Conservation (phyloP, 2,113 vertebrate genomes). For the Gadus chalcogrammus region DNA sequence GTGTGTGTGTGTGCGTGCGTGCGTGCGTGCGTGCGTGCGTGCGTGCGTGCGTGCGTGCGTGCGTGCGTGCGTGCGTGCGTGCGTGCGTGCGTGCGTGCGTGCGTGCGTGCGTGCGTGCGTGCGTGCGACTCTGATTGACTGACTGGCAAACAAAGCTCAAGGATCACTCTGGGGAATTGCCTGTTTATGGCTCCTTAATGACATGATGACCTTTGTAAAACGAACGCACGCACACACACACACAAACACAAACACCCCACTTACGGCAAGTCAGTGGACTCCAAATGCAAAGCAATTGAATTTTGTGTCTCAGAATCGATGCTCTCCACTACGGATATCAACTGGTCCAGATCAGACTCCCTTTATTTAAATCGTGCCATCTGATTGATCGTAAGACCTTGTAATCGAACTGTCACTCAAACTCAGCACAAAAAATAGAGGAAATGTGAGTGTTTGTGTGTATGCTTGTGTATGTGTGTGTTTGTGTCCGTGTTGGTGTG, state of each 20-base stretch:
- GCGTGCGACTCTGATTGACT: not conserved
- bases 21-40: conserved; percentile 3
- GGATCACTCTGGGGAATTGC: conserved; percentile 13
- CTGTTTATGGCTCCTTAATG: conserved; percentile 10
- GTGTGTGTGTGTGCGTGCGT: conserved; percentile 1
- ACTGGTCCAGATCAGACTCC: not conserved
- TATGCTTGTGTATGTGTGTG: not conserved
- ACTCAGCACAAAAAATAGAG: conserved; percentile 4
- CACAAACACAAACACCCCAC: conserved; percentile 5
- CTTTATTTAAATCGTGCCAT: not conserved
- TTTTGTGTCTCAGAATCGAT: not conserved
- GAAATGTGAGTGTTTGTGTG: not conserved
- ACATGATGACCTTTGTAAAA: conserved; percentile 20
- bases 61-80: conserved; percentile 2
- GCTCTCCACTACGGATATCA: not conserved
- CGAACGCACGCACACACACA: conserved; percentile 13
- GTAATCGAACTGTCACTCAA: conserved; percentile 11
- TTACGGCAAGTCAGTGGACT: not conserved
- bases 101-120: conserved; percentile 2
- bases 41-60: not conserved
- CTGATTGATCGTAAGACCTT: not conserved
- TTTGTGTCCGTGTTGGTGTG: not conserved
- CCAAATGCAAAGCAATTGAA: not conserved
- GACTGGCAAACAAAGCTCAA: conserved; percentile 11
- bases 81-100: not conserved